Conservation (phyloP, 2,797 vertebrate genomes). For the Miichthys miiuy region DNA sequence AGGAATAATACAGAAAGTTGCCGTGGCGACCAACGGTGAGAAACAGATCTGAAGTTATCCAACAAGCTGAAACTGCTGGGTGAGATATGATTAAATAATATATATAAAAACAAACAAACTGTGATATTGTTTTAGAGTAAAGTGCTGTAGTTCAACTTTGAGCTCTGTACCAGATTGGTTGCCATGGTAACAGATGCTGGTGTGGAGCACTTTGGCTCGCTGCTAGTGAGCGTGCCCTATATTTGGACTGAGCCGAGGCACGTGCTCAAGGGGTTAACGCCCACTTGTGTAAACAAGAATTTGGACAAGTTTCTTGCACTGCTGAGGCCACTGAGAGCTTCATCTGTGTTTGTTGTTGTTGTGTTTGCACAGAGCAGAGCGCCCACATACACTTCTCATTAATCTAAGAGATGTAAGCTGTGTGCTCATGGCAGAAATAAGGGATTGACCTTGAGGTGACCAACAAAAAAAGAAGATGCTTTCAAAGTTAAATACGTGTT, state of each 20-base stretch:
- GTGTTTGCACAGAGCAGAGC: constrained; percentile 5
- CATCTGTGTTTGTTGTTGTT: constrained; percentile 14
- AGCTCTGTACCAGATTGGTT: constrained; percentile 70
- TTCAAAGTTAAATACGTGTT: background rate
- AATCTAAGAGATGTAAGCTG: background rate
- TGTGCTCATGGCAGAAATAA: constrained; percentile 5
- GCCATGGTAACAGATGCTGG: constrained; percentile 77
- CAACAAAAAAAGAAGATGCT: background rate
- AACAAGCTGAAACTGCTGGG: constrained; percentile 38
- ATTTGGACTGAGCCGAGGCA: constrained; percentile 78
- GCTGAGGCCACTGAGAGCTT: constrained; percentile 36
- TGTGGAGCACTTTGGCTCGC: constrained; percentile 74
- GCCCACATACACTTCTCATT: constrained; percentile 3
- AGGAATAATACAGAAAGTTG: constrained; percentile 29
- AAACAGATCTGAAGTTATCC: constrained; percentile 43
- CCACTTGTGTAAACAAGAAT: constrained; percentile 72
- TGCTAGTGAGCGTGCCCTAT: constrained; percentile 69
- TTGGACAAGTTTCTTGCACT: constrained; percentile 56
- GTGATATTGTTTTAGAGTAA: constrained; percentile 38
- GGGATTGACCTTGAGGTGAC: background rate
- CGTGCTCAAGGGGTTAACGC: constrained; percentile 75
- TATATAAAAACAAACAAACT: constrained; percentile 4
- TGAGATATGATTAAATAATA: constrained; percentile 37
- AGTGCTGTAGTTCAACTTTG: constrained; percentile 70
- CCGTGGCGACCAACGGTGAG: constrained; percentile 38